Evolutionary conservation across 2,888 invertebrate genomes (phyloP).

Genomic region (Nomada ferruginata): DNA sequence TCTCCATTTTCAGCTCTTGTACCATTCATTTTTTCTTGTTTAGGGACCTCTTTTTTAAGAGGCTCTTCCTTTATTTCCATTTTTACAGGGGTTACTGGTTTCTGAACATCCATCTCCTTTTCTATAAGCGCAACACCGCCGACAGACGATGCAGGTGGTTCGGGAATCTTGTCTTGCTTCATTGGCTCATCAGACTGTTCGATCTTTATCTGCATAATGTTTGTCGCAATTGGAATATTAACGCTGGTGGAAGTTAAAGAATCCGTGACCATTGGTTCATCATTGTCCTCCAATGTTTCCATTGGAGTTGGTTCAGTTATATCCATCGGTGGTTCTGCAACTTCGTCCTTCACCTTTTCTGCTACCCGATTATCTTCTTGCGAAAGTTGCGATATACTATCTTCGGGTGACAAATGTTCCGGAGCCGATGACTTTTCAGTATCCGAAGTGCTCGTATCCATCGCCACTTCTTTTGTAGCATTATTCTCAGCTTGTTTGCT

Average conservation of each 20-base stretch:
- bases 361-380: slow-evolving; percentile 64
- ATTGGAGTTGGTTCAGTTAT: slow-evolving; percentile 60
- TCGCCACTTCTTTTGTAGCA: slow-evolving; percentile 40
- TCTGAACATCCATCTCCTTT: slow-evolving; percentile 69
- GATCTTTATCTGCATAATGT: slow-evolving; percentile 66
- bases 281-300: slow-evolving; percentile 54
- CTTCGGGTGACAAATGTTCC: slow-evolving; percentile 57
- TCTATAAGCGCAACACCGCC: slow-evolving; percentile 72
- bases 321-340: slow-evolving; percentile 49
- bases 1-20: slow-evolving; percentile 85
- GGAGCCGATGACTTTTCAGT: slow-evolving; percentile 53
- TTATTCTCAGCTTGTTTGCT: slow-evolving; percentile 44
- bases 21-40: slow-evolving; percentile 80
- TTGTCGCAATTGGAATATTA: slow-evolving; percentile 66
- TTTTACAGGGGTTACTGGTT: slow-evolving; percentile 63
- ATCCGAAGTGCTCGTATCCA: slow-evolving; percentile 49
- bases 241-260: slow-evolving; percentile 42
- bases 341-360: slow-evolving; percentile 56
- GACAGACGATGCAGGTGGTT: slow-evolving; percentile 66
- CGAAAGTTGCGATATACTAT: slow-evolving; percentile 54
- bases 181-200: slow-evolving; percentile 65
- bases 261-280: slow-evolving; percentile 71
- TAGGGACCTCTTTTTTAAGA: slow-evolving; percentile 66
- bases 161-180: slow-evolving; percentile 61
- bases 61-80: slow-evolving; percentile 71